phyloP scores from a whole-genome alignment of 2,113 vertebrate genomes.

The Ivindomyrus marchei region DNA sequence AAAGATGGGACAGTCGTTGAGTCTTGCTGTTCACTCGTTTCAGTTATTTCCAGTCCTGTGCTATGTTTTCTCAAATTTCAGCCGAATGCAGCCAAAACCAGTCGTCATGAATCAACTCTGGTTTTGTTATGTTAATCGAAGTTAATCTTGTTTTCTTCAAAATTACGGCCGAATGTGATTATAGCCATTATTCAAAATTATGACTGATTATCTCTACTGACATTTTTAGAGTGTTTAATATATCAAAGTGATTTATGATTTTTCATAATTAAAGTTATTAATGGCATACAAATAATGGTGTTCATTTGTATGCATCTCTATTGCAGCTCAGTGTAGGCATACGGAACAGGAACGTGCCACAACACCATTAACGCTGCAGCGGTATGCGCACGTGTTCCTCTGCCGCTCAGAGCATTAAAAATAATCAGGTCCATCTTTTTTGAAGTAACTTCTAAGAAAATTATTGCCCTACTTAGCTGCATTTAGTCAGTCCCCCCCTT shows the following conservation, averaged over 20 bases:
- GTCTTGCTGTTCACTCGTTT: neutral
- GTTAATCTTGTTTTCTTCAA: conserved; percentile 14
- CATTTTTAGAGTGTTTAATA: conserved; percentile 5
- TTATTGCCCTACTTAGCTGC: neutral
- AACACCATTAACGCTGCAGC: no score
- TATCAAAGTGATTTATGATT: conserved; percentile 12
- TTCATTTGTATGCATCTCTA: neutral
- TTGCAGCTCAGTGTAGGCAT: neutral
- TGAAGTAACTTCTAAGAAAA: neutral
- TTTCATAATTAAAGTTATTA: conserved; percentile 6
- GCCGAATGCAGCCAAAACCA: neutral
- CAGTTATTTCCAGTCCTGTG: neutral
- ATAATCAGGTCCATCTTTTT: neutral
- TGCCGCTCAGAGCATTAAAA: neutral
- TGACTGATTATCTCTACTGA: conserved; percentile 4
- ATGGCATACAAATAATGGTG: neutral
- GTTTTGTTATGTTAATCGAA: neutral
- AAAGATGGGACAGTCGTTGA: conserved; percentile 10
- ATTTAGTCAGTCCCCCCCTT: neutral
- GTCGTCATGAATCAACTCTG: neutral
- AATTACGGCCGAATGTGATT: conserved; percentile 7
- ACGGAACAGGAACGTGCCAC: neutral
- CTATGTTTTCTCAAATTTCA: neutral
- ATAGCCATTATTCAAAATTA: conserved; percentile 21
- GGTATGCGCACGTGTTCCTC: neutral